These are phyloP conservation scores for Sebastes wilsoni DNA, from an alignment of 2,797 vertebrate species.

Conservation along the genomic window DNA sequence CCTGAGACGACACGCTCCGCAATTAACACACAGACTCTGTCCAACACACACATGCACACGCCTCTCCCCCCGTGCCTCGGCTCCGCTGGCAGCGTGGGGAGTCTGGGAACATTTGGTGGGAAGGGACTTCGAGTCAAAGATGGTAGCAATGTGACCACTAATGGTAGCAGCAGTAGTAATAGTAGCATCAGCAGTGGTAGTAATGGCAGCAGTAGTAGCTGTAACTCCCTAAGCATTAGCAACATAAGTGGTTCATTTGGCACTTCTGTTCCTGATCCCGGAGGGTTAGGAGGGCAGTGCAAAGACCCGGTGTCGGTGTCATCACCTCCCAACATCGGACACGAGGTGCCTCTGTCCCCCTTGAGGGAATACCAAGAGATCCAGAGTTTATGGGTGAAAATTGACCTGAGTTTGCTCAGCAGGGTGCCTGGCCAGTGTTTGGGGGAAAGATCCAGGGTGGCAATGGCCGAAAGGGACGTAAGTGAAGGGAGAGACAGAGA, in stretches of 20 bases:
- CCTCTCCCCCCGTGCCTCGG: constrained; percentile 48
- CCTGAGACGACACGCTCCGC: constrained; percentile 42
- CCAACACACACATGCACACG: constrained; percentile 52
- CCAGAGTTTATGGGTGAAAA: constrained; percentile 96
- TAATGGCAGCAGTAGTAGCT: constrained; percentile 78
- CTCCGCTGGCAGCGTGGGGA: constrained; percentile 27
- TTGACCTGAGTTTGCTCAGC: constrained; percentile 90
- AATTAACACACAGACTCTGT: constrained; percentile 57
- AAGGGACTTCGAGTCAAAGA: constrained; percentile 71
- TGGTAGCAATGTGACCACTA: constrained; percentile 39
- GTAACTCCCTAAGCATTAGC: constrained; percentile 85
- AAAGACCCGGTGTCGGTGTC: constrained; percentile 84
- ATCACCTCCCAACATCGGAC: constrained; percentile 80
- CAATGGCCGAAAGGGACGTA: constrained; percentile 31
- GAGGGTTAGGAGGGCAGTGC: constrained; percentile 80
- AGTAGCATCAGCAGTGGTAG: constrained; percentile 47
- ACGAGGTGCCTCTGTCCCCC: constrained; percentile 89
- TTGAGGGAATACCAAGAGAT: constrained; percentile 87
- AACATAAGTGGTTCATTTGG: constrained; percentile 85
- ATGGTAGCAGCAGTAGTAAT: constrained; percentile 51
- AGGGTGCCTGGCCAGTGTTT: constrained; percentile 87
- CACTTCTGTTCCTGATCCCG: constrained; percentile 86
- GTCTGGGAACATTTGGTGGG: constrained; percentile 58
- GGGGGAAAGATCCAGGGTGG: constrained; percentile 44
- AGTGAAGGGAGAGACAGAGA: constrained; percentile 51